phyloP scores from a whole-genome alignment of 2,113 vertebrate genomes.

The Pelmatolapia mariae region DNA sequence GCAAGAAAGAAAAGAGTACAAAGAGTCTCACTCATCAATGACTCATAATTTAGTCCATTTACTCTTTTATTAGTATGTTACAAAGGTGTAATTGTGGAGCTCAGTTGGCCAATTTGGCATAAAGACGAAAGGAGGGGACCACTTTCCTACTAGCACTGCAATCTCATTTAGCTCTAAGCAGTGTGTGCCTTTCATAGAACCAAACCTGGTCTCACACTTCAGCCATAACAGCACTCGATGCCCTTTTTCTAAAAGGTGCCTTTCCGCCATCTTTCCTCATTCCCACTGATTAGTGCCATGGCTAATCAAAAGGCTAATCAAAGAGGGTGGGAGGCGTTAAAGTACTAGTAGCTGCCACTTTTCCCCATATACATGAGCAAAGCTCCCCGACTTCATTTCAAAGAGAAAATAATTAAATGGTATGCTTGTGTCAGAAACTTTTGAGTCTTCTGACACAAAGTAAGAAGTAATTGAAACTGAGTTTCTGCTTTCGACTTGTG shows the following conservation, averaged over 20 bases:
- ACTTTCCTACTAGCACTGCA: conserved; percentile 9
- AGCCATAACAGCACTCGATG: conserved; percentile 35
- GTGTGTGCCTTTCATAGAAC: conserved; percentile 15
- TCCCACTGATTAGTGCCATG: conserved; percentile 48
- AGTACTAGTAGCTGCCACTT: conserved; percentile 35
- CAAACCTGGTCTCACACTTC: conserved; percentile 23
- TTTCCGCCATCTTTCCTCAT: conserved; percentile 33
- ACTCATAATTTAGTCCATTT: conserved; percentile 39
- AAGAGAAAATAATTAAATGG: conserved; percentile 51
- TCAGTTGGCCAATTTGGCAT: conserved; percentile 45
- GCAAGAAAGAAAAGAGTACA: neutral
- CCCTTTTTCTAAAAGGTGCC: conserved; percentile 36
- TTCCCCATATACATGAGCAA: conserved; percentile 4
- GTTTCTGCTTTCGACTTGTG: neutral
- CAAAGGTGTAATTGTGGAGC: conserved; percentile 46
- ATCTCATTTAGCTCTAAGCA: neutral
- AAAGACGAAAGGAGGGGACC: conserved; percentile 17
- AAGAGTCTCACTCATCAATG: neutral
- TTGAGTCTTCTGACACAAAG: neutral
- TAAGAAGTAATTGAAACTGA: neutral
- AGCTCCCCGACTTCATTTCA: conserved; percentile 16
- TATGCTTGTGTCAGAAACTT: conserved; percentile 18
- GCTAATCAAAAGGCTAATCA: conserved; percentile 68
- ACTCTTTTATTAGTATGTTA: conserved; percentile 39
- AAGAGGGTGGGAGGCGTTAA: conserved; percentile 27